Conservation (phyloP, 1,140 invertebrate genomes). For the Aphaenogaster rudis region DNA sequence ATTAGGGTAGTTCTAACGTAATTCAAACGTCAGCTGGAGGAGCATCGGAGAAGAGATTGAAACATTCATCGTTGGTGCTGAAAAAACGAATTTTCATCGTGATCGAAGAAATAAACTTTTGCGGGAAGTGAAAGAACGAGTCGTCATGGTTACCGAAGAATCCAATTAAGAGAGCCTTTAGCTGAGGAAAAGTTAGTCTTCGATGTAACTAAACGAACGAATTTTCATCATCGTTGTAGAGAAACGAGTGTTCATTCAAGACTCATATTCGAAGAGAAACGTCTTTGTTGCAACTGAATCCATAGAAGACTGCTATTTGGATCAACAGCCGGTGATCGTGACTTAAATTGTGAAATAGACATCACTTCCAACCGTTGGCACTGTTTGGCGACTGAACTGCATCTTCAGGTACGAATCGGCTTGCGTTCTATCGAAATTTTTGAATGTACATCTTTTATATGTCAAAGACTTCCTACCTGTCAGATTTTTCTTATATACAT, state of each 20-base stretch:
- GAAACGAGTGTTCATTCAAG: conserved; percentile 15
- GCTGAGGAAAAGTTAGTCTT: not conserved
- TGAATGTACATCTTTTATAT: not conserved
- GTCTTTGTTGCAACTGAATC: not conserved
- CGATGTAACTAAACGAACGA: too few species aligned
- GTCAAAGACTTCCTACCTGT: not conserved
- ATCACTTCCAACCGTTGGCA: not conserved
- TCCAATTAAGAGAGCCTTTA: not conserved
- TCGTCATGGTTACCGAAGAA: not conserved
- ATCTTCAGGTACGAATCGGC: conserved; percentile 18
- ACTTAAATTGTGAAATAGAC: conserved; percentile 25
- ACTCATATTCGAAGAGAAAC: not conserved
- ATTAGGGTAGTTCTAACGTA: not conserved
- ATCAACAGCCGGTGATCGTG: conserved; percentile 19
- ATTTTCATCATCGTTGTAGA: not conserved
- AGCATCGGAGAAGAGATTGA: not conserved
- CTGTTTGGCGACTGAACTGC: conserved; percentile 9
- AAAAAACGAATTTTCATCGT: not conserved
- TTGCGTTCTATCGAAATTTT: not conserved
- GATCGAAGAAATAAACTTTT: not conserved
- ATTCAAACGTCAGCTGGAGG: not conserved
- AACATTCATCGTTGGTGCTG: too few species aligned
- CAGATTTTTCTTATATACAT: not conserved
- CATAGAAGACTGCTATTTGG: not conserved
- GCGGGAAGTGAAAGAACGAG: not conserved